Base-by-base conservation (phyloP, 2,888 invertebrate species). In the Nasonia oneida region DNA sequence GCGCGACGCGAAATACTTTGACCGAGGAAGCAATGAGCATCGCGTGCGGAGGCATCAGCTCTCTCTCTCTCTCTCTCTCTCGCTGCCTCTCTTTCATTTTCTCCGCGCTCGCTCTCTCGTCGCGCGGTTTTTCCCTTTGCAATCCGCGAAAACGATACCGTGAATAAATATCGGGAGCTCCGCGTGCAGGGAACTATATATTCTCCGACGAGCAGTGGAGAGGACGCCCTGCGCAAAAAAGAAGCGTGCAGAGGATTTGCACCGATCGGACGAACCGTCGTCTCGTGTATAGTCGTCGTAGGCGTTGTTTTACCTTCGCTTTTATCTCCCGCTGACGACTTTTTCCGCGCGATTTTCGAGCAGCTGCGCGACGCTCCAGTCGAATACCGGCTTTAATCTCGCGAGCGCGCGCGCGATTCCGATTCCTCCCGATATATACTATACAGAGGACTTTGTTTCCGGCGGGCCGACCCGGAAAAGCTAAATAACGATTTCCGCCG, bases 1-100 rank as follows among this genome's bases (percentile, higher is more conserved):
- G 79, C 70, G 61, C 8, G 90, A 88, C 87, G 88, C 86, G 87
- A 88, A 89, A 87, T 89, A 90, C 90, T 89, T 89, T 88, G 90
- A 89, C 87, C 87, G 87, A 88, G 42, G 88, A 88, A 88, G 85
- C 81, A 71, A 79, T 83, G 85, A 88, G 87, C 84, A 71, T 81
- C 73, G 81, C 73, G 81, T 12, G 10, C 6, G 86, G 80, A 78
- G 29, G 78, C 71, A 71, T n/a, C 37, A 37, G 33, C 3, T 2
- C 0, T 1, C 77, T 1, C 23, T 10, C 70, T 6, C 29, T 29
- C 29, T 6, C 67, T 15, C 23, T 37, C 29, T 6, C 2, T 33
- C 8, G 29, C 29, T 29, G 29, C n/a, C 39, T 5, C 75, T 75
- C 70, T 80, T 79, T 75, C 53, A 84, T 84, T 79, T 78, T 73